These are phyloP conservation scores for Elaphurus davidianus DNA, from an alignment of 2,113 vertebrate genomes.

Conservation along the genomic window DNA sequence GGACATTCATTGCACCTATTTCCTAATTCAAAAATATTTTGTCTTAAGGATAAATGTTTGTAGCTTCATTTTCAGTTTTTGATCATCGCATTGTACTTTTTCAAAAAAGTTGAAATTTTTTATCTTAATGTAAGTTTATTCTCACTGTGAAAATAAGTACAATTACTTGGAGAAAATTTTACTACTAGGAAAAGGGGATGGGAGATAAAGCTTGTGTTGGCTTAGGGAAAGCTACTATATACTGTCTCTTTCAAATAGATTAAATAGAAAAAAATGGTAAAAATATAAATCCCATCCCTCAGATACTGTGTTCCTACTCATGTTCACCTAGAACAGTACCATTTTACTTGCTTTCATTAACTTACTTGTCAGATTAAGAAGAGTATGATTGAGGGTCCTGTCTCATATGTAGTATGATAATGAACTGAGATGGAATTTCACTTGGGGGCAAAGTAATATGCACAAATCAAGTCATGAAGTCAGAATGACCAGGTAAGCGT, in stretches of 20 bases:
- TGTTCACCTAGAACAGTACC: not conserved
- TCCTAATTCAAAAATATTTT: not conserved
- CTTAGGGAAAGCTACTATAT: not conserved
- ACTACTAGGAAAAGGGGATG: not conserved
- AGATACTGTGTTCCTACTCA: not conserved
- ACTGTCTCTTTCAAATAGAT: not conserved
- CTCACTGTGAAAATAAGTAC: not conserved
- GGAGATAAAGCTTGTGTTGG: not conserved
- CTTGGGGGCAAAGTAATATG: not conserved
- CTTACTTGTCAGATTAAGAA: not conserved
- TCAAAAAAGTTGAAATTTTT: not conserved
- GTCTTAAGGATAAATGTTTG: not conserved
- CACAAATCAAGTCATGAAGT: not conserved
- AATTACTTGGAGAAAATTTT: not conserved
- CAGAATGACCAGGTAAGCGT: not conserved
- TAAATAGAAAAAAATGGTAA: not conserved
- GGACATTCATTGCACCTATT: not conserved
- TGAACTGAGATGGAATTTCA: not conserved
- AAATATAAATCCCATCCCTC: not conserved
- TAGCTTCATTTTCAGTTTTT: not conserved
- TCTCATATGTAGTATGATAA: not conserved
- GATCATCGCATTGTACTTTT: accelerated
- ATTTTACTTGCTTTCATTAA: not conserved
- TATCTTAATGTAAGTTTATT: not conserved
- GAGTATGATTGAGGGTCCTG: not conserved